Base-by-base conservation (phyloP, 2,797 vertebrate genomes). In the Anolis apletophallus region DNA sequence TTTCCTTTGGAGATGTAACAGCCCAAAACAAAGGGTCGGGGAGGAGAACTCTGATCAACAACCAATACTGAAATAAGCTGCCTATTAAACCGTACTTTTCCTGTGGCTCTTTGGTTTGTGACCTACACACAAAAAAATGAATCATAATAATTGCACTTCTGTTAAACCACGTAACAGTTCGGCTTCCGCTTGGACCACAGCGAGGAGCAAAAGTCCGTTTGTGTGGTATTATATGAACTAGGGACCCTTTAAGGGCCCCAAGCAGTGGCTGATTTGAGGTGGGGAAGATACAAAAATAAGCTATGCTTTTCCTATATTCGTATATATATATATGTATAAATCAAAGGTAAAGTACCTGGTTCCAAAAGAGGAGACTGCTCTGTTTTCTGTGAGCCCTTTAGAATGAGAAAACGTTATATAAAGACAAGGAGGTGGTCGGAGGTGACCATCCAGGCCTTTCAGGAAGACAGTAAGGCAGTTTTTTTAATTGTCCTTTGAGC, bases 201-300 rank as follows among this genome's bases (percentile, higher is more conserved):
- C 77, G 64, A 26, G 77, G 86, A 72, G 59, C 40, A 10, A 34
- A 46, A 46, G 46, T 5, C 7, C 46, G 1, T 29, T 0, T 67
- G 61, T 4, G 3, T 61, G 36, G 55, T 82, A 75, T 54, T 86
- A 89, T 91, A 87, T 86, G 85, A 90, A 88, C 82, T 89, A 85
- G 88, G 87, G 82, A 82, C 81, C 23, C 85, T 55, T 83, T 71
- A 89, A 29, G 17, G 82, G 94, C 86, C 79, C 85, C 86, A 74
- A 85, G 19, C 50, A 84, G 80, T 85, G 87, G 87, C 68, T 77
- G 52, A 50, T 59, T 36, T 36, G 3, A 19, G 26, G 64, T 84
- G 88, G 89, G 83, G 90, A 78, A 78, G 61, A 71, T 89, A 93
- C 85, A 94, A 92, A 94, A 85, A 88, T 84, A 91, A 46, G 80